Evolutionary conservation across 2,888 invertebrate species (phyloP).

Genomic region (Chloromyia formosa): DNA sequence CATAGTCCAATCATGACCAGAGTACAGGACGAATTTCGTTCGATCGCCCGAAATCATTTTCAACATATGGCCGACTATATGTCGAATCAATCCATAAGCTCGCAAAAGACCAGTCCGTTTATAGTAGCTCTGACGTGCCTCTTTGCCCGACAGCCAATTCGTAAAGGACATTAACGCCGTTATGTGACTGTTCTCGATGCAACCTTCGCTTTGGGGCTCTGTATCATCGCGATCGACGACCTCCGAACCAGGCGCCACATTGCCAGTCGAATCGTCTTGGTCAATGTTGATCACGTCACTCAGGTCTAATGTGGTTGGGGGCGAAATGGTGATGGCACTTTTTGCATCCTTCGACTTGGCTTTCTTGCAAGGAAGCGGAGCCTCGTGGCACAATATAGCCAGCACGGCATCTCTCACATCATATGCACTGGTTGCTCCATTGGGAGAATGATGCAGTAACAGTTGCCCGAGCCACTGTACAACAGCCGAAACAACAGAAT

Average conservation of each 20-base stretch:
- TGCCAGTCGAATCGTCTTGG: conserved; percentile 59
- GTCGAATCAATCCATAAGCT: conserved; percentile 84
- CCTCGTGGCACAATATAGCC: conserved; percentile 86
- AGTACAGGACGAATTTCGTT: conserved; percentile 81
- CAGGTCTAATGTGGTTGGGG: conserved; percentile 56
- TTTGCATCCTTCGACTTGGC: conserved; percentile 38
- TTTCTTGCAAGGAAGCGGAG: conserved; percentile 76
- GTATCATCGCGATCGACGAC: conserved; percentile 59
- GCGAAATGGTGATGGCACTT: conserved; percentile 31
- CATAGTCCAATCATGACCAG: conserved; percentile 92
- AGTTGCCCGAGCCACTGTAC: conserved; percentile 72
- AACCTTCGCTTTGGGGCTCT: conserved; percentile 60
- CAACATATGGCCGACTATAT: conserved; percentile 83
- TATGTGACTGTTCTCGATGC: conserved; percentile 77
- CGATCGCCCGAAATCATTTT: conserved; percentile 80
- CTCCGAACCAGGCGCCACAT: conserved; percentile 51
- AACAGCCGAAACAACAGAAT: conserved; percentile 77
- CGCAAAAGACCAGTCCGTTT: conserved; percentile 74
- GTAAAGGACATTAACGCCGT: conserved; percentile 82
- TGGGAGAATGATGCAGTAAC: conserved; percentile 73
- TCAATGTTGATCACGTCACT: conserved; percentile 64
- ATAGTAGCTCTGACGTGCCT: conserved; percentile 68
- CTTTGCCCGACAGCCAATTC: conserved; percentile 80
- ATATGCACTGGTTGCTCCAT: conserved; percentile 71
- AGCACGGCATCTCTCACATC: conserved; percentile 78